Percentiles rank a stretch among this genome's conserved stretches.
phyloP scores from a whole-genome alignment of 2,888 invertebrate genomes.

The Bursaphelenchus okinawaensis region DNA sequence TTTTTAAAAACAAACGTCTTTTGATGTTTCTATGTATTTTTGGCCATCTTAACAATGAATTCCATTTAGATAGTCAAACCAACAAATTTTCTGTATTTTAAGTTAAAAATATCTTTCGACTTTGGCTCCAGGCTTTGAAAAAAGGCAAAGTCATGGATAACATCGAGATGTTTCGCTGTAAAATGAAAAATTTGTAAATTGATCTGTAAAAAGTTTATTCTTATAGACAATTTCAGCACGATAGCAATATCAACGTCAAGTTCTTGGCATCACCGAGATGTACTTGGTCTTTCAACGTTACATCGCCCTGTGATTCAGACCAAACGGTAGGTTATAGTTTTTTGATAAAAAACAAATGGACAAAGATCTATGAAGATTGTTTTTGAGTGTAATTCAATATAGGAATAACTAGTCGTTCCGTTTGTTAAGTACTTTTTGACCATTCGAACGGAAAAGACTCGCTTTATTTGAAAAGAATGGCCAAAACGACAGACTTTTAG shows the following conservation, averaged over 20 bases:
- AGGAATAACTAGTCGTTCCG: no score
- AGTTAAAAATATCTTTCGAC: not conserved
- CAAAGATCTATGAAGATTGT: no score
- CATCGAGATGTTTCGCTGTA: no score
- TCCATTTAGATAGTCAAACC: slow-evolving; percentile 1
- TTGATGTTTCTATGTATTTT: no score
- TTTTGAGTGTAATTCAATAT: no score
- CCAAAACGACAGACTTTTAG: not conserved
- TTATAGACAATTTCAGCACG: no score
- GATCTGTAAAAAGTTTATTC: no score
- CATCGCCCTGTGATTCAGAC: not conserved
- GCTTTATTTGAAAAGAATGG: not conserved
- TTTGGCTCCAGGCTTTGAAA: not conserved
- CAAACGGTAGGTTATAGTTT: not conserved
- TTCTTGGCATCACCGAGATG: not conserved
- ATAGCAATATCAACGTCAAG: not conserved
- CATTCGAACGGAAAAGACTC: not conserved
- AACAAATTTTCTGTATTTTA: slow-evolving; percentile 5
- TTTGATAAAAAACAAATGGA: no score
- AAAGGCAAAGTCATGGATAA: no score
- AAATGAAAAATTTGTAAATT: not conserved
- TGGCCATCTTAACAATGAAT: no score
- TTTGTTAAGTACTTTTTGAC: not conserved
- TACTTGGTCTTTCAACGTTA: not conserved
- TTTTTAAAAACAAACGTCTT: no score